Evolutionary conservation across 2,113 vertebrate genomes (phyloP), one percentile per base, ranked within the genome.

Genomic region (Pao palembangensis): DNA sequence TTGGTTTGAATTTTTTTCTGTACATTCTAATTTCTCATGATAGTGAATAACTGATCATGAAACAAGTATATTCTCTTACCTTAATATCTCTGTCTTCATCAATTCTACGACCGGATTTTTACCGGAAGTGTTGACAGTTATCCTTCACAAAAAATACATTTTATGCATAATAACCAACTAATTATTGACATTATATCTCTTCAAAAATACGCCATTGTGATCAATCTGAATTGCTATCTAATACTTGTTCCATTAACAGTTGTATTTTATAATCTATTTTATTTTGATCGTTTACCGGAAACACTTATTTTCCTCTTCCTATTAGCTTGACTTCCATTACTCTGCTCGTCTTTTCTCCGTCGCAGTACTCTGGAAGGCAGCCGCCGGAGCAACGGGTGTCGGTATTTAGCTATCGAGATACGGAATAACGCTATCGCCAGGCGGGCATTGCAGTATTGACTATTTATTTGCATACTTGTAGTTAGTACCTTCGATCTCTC

Each of bases 201-300:
- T 28, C 6, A 28, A 38, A 38, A 38, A 38, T 2, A 10, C 34
- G 8, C 1, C 11, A 38, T 38, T 38, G 34, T 38, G 11, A 11
- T 38, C 2, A 11, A 12, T 2, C 8, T 38, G 34, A 8, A 11
- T 12, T 38, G 8, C 34, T 38, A 38, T 8, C 34, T 38, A 11
- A 31, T 31, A 8, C 5, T 31, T 31, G 8, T 38, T 38, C 8
- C 10, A 38, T 11, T 38, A 38, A 38, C 11, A 38, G 10, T 38
- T 11, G 1, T 38, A 38, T 38, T 11, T 38, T 38, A 8, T 31
- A 6, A 8, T 6, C 34, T 15, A n/a, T 46, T 55, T 81, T 84
- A 64, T 67, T 69, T 62, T 82, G 50, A 10, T 15, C 23, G 38
- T 3, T 3, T 43, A 75, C 75, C 71, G 83, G 85, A 87, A 81